Percentiles rank a stretch among this genome's conserved stretches.
Conservation (phyloP, 2,888 invertebrate genomes). For the Suillia variegata region DNA sequence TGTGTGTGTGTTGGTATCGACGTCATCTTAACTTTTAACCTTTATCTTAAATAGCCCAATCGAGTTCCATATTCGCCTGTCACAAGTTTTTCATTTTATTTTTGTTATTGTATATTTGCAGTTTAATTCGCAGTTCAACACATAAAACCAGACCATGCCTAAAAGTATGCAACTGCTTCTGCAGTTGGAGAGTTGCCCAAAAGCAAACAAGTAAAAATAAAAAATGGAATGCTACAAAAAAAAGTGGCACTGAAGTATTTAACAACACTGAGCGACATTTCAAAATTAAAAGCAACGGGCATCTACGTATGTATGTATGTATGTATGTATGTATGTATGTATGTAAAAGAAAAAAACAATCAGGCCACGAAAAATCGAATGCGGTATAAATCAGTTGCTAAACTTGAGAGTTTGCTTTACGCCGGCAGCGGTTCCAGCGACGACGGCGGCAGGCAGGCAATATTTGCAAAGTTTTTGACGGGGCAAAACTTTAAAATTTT, state of each 20-base stretch:
- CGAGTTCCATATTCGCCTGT: conserved; percentile 5
- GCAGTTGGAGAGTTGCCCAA: neutral
- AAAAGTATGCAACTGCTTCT: no score
- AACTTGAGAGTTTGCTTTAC: neutral
- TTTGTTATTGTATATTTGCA: no score
- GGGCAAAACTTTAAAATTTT: conserved; percentile 1
- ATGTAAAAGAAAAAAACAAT: no score
- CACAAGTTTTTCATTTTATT: no score
- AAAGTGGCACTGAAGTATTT: neutral
- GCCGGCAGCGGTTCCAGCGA: no score
- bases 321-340: no score
- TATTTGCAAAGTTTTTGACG: conserved; percentile 3
- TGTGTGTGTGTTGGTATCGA: no score
- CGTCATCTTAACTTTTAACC: neutral
- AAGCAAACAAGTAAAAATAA: neutral
- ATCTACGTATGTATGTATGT: no score
- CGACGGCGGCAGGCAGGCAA: no score
- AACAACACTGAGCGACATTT: neutral
- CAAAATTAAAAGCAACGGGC: neutral
- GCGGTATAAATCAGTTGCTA: no score
- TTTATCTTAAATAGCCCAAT: neutral
- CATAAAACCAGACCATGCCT: no score
- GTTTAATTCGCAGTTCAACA: neutral
- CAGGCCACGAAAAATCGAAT: no score
- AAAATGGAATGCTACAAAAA: neutral